phyloP scores from a whole-genome alignment of 2,888 invertebrate genomes.

The Polydrusus tereticollis region DNA sequence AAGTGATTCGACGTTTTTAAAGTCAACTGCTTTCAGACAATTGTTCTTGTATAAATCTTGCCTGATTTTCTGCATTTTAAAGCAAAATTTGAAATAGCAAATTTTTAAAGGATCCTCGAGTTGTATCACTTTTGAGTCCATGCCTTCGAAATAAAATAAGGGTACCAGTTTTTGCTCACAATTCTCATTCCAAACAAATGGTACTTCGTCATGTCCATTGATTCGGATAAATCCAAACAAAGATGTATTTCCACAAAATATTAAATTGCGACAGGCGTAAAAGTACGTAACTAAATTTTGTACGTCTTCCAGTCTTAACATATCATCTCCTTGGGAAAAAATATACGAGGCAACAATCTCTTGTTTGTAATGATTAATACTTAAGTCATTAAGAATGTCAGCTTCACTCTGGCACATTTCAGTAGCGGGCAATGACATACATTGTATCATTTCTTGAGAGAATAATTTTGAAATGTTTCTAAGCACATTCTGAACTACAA shows the following conservation, averaged over 20 bases:
- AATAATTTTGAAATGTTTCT: background rate
- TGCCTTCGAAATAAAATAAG: constrained; percentile 47
- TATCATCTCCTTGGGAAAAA: constrained; percentile 16
- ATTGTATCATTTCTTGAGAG: constrained; percentile 10
- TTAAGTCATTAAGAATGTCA: constrained; percentile 42
- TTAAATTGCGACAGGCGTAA: background rate
- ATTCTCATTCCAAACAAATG: constrained; percentile 38
- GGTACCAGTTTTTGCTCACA: constrained; percentile 37
- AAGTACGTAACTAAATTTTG: constrained; percentile 17
- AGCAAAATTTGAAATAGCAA: constrained; percentile 45
- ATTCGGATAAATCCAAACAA: constrained; percentile 46
- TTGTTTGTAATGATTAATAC: constrained; percentile 33
- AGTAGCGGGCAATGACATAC: background rate
- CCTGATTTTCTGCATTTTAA: constrained; percentile 33
- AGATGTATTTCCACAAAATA: background rate
- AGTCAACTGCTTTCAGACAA: constrained; percentile 22
- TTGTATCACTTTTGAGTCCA: constrained; percentile 23
- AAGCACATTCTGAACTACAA: constrained; percentile 12
- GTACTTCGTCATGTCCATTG: constrained; percentile 17
- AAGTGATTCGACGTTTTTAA: constrained; percentile 16
- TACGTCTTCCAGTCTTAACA: constrained; percentile 32
- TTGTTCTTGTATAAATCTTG: constrained; percentile 7
- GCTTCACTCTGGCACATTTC: constrained; percentile 37
- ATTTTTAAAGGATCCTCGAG: constrained; percentile 41
- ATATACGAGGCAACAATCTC: constrained; percentile 6